These are phyloP conservation scores for Cyclargus thomasi DNA, from an alignment of 1,140 invertebrate species.

Conservation along the genomic window DNA sequence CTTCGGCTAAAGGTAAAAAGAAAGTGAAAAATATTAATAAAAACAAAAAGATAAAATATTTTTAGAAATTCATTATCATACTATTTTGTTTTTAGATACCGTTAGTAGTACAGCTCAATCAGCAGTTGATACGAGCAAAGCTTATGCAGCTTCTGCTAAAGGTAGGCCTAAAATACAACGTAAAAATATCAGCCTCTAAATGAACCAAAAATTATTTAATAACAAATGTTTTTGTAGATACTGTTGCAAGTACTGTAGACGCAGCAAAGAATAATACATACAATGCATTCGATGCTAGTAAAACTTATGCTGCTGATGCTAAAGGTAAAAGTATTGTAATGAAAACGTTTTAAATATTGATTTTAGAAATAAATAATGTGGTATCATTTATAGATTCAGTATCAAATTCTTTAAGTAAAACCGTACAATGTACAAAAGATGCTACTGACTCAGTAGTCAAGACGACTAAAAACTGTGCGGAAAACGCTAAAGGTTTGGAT, in stretches of 20 bases:
- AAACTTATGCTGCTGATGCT: constrained; percentile 33
- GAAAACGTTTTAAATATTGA: not conserved
- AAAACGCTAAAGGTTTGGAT: constrained; percentile 46
- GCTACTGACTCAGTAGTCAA: constrained; percentile 39
- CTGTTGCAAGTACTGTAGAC: constrained; percentile 33
- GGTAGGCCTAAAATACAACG: constrained; percentile 28
- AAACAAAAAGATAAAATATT: not conserved
- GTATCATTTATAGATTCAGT: constrained; percentile 37
- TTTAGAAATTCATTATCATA: not conserved
- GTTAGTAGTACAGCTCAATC: constrained; percentile 29
- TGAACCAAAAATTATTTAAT: not conserved
- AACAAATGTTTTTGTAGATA: constrained; percentile 32
- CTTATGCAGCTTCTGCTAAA: constrained; percentile 34
- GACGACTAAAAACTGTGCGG: constrained; percentile 41
- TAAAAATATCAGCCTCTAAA: not conserved
- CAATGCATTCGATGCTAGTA: constrained; percentile 35
- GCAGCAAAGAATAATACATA: constrained; percentile 36
- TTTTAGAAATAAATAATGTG: constrained; percentile 1
- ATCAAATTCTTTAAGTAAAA: constrained; percentile 30
- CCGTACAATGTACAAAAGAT: constrained; percentile 44
- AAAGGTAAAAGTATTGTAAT: constrained; percentile 32
- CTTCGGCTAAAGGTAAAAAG: not conserved
- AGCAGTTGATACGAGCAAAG: constrained; percentile 36
- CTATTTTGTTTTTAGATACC: constrained; percentile 23
- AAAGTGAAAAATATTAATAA: constrained; percentile 2